Evolutionary conservation across 2,113 vertebrate genomes (phyloP).

Genomic region (Xyrauchen texanus): DNA sequence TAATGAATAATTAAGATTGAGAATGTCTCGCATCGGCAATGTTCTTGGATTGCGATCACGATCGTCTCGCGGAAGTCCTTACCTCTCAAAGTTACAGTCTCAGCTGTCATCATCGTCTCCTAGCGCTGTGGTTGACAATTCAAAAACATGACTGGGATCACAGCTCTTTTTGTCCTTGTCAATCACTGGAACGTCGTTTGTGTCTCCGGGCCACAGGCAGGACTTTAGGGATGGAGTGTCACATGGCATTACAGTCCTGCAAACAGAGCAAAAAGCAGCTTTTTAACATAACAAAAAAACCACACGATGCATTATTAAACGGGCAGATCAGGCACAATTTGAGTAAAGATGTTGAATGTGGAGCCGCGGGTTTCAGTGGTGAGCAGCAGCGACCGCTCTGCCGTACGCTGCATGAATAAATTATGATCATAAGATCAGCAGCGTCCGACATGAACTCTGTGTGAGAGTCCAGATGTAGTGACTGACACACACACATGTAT

Average conservation of each 20-base stretch:
- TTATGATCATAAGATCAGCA: constrained; percentile 47
- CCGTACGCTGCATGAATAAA: constrained; percentile 62
- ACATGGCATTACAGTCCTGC: constrained; percentile 76
- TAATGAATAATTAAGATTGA: constrained; percentile 51
- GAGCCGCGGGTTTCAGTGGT: constrained; percentile 51
- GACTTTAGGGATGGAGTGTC: constrained; percentile 74
- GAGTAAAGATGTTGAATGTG: constrained; percentile 63
- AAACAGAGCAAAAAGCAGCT: constrained; percentile 67
- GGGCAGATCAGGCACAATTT: constrained; percentile 69
- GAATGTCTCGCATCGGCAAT: constrained; percentile 55
- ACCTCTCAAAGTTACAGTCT: constrained; percentile 77
- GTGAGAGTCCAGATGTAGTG: background rate
- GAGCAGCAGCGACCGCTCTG: too few relatives aligned
- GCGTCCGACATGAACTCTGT: background rate
- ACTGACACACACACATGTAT: background rate
- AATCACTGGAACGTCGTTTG: constrained; percentile 67
- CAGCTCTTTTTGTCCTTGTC: constrained; percentile 79
- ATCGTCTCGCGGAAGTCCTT: constrained; percentile 69
- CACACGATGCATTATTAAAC: constrained; percentile 73
- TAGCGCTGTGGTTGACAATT: constrained; percentile 53
- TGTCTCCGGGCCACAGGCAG: constrained; percentile 65
- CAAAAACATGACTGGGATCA: constrained; percentile 73
- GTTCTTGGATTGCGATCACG: constrained; percentile 75
- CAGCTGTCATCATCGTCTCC: constrained; percentile 73
- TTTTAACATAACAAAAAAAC: constrained; percentile 74